Evolutionary conservation across 2,888 invertebrate genomes (phyloP).

Genomic region (Mimumesa dahlbomi): DNA sequence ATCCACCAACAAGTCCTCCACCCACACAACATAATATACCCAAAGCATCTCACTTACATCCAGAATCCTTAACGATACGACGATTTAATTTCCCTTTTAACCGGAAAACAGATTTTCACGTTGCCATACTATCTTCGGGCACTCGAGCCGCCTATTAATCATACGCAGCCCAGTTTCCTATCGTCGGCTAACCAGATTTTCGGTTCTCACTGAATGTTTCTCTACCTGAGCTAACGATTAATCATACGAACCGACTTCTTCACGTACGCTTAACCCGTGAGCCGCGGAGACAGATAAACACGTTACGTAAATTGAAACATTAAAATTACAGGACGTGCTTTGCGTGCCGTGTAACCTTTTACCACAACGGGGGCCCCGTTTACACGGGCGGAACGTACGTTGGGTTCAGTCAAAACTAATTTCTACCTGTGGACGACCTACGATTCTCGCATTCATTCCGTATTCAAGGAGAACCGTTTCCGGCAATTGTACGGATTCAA

Average conservation of each 20-base stretch:
- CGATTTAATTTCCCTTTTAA: not conserved
- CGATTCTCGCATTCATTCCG: slow-evolving; percentile 8
- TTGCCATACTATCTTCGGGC: not conserved
- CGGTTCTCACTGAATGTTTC: slow-evolving; percentile 6
- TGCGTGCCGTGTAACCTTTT: not conserved
- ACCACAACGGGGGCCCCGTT: not conserved
- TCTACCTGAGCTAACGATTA: not conserved
- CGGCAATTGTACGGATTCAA: slow-evolving; percentile 20
- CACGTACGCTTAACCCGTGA: not conserved
- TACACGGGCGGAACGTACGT: not conserved
- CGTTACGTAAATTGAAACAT: not conserved
- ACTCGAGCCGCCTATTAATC: slow-evolving; percentile 12
- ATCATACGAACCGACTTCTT: not conserved
- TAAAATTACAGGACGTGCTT: not conserved
- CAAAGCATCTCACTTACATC: not conserved
- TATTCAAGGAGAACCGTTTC: slow-evolving; percentile 12
- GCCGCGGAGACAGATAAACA: not conserved
- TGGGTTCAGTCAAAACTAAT: slow-evolving; percentile 1
- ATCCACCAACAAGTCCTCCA: too few species aligned
- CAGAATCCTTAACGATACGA: not conserved
- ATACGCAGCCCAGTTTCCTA: not conserved
- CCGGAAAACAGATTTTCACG: not conserved
- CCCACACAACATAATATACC: not conserved
- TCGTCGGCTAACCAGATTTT: not conserved
- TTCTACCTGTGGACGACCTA: not conserved